These are phyloP conservation scores for Oreochromis mossambicus DNA, from an alignment of 2,797 vertebrate genomes.

Conservation along the genomic window DNA sequence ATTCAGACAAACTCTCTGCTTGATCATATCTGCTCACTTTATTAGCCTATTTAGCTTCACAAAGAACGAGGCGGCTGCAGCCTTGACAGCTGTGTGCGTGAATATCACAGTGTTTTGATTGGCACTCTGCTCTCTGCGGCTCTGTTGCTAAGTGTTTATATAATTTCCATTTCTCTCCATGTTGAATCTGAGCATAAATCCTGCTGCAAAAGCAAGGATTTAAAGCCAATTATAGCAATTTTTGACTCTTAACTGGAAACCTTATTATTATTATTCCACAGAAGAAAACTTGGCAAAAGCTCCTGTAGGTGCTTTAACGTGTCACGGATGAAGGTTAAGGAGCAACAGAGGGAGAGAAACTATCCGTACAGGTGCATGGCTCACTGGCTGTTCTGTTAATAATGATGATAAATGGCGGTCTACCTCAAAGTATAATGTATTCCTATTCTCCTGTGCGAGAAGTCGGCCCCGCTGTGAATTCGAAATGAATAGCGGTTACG, in stretches of 20 bases:
- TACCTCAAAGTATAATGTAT: neutral
- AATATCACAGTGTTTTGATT: slow-evolving; percentile 27
- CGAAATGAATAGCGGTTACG: neutral
- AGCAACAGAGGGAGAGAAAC: neutral
- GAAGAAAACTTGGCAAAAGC: neutral
- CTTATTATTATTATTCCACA: neutral
- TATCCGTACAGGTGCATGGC: neutral
- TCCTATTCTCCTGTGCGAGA: slow-evolving; percentile 4
- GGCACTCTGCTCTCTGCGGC: neutral
- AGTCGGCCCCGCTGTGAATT: neutral
- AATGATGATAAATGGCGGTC: slow-evolving; percentile 47
- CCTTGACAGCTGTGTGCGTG: neutral
- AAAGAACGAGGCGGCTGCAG: neutral
- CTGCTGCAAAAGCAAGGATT: neutral
- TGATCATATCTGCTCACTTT: neutral
- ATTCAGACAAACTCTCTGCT: slow-evolving; percentile 2
- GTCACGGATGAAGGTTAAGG: neutral
- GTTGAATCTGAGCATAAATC: neutral
- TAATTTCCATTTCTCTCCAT: neutral
- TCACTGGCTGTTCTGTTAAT: slow-evolving; percentile 23
- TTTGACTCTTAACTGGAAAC: neutral
- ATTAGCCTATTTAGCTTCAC: neutral
- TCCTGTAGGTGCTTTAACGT: neutral
- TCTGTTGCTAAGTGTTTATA: slow-evolving; percentile 1
- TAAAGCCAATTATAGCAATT: slow-evolving; percentile 6